phyloP scores from a whole-genome alignment of 2,797 vertebrate genomes.

The Protosalanx chinensis region DNA sequence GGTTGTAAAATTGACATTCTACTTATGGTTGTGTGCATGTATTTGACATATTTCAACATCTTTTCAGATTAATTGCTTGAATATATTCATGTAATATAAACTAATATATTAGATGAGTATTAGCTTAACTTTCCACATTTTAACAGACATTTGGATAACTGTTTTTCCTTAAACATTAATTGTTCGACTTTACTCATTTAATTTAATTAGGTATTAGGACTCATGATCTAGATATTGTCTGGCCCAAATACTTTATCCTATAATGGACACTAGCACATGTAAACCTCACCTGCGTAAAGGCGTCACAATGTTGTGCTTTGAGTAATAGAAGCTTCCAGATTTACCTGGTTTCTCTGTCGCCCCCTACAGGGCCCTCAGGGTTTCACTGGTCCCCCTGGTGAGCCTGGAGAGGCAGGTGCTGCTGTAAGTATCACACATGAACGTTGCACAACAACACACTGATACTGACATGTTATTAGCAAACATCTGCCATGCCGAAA shows the following conservation, averaged over 20 bases:
- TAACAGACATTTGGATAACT: background rate
- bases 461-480: background rate
- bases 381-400: slow-evolving; percentile 94
- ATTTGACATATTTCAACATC: background rate
- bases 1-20: background rate
- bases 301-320: background rate
- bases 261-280: background rate
- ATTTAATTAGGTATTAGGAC: background rate
- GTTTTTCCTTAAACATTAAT: background rate
- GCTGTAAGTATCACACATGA: slow-evolving; percentile 78
- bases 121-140: too few species aligned
- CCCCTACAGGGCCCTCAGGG: slow-evolving; percentile 90
- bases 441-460: background rate
- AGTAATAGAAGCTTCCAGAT: background rate
- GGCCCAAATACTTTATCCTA: background rate
- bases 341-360: slow-evolving; percentile 13
- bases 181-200: background rate
- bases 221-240: background rate
- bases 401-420: slow-evolving; percentile 91
- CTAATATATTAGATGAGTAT: background rate
- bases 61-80: background rate
- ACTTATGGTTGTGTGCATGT: background rate
- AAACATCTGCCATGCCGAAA: background rate
- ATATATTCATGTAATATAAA: background rate
- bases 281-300: background rate